Base-by-base conservation (phyloP, 2,888 invertebrate genomes). In the Lasioglossum calceatum region DNA sequence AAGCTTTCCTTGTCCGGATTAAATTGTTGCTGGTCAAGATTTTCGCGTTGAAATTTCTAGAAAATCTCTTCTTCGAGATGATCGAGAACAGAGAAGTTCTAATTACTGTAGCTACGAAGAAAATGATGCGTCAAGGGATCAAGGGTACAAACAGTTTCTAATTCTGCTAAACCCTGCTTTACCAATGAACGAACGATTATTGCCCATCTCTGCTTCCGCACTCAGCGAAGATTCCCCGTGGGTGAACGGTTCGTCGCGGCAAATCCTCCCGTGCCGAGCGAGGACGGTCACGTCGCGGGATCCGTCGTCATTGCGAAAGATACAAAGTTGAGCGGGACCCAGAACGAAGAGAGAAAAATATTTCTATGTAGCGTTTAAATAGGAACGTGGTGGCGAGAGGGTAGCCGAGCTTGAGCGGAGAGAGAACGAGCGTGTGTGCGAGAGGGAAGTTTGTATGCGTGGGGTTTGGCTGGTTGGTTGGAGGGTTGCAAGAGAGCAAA, bases 271-370 rank as follows among this genome's bases (percentile, higher is more conserved):
- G 88, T 81, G 85, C 78, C 71, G 77, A 39, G 61, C 74, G 85
- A 86, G 86, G 88, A 85, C 90, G 91, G 84, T 85, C 88, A 86
- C 82, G 88, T 87, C 87, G 86, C 87, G 80, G 86, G 87, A 87
- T 87, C 86, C 88, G 89, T 89, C 89, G 91, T 91, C 82, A 77
- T 84, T 84, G 91, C 87, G 90, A 91, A 84, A 88, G 91, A 89
- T 87, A 89, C 87, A 92, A 92, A 93, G 92, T 89, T 93, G 92
- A 89, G 93, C 91, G 93, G 94, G 94, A 94, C 94, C 93, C 94
- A 93, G 92, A 91, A 93, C 90, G 92, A 91, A 91, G 89, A 91
- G 89, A 91, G 23, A 54, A 23, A 54, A 88, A 91, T 90, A 91
- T 91, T 91, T 91, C 91, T 91, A 89, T 86, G 92, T 92, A 89